Conservation (phyloP, 2,113 vertebrate species). For the Ahaetulla prasina region DNA sequence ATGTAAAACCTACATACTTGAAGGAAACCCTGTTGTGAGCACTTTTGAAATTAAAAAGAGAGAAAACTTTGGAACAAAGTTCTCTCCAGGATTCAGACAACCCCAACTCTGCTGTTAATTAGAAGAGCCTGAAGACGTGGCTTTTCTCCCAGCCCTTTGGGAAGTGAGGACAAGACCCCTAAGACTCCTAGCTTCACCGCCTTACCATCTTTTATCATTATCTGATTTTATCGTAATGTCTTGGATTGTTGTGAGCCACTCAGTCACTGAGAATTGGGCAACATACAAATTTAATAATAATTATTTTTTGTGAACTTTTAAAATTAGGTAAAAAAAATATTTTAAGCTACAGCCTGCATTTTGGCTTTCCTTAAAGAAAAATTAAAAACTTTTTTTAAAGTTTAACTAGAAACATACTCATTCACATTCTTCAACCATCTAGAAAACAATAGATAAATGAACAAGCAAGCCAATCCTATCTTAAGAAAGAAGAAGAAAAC, state of each 20-base stretch:
- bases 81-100: not conserved
- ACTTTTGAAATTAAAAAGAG: not conserved
- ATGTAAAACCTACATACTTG: not conserved
- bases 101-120: not conserved
- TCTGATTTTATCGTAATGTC: not conserved
- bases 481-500: not conserved
- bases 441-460: not conserved
- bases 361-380: not conserved
- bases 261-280: not conserved
- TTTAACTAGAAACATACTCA: not conserved
- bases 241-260: not conserved
- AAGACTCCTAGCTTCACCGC: not conserved
- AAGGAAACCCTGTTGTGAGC: not conserved
- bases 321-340: not conserved
- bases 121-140: not conserved
- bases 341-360: not conserved
- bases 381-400: not conserved
- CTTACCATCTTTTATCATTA: not conserved
- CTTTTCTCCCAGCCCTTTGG: not conserved
- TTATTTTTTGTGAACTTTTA: not conserved
- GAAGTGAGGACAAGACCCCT: not conserved
- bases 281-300: not conserved
- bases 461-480: not conserved
- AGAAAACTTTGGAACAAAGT: not conserved
- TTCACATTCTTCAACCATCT: not conserved